These are phyloP conservation scores for Semicossyphus pulcher DNA, from an alignment of 2,113 vertebrate species.

Conservation along the genomic window DNA sequence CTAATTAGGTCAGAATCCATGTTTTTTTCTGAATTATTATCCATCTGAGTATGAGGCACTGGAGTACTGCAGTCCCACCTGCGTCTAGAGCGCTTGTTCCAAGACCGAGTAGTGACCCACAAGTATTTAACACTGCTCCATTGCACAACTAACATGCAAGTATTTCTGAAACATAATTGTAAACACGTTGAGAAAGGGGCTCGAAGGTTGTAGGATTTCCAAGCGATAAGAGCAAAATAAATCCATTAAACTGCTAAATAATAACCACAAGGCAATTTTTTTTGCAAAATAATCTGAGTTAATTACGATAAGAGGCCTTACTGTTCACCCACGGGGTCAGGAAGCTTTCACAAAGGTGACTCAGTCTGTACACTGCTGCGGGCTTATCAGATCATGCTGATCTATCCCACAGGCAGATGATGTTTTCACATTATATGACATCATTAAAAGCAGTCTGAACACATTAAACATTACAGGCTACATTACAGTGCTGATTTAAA, in stretches of 20 bases:
- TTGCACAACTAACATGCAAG: conserved; percentile 41
- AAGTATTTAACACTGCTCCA: conserved; percentile 57
- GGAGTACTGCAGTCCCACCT: conserved; percentile 34
- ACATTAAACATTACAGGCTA: not conserved
- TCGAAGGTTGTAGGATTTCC: conserved; percentile 18
- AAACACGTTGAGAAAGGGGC: conserved; percentile 45
- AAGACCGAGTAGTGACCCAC: conserved; percentile 38
- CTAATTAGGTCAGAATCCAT: conserved; percentile 52
- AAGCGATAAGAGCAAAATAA: conserved; percentile 51
- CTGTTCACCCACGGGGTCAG: conserved; percentile 2
- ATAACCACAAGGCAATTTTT: conserved; percentile 16
- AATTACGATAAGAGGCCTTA: conserved; percentile 33
- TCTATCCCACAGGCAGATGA: conserved; percentile 4
- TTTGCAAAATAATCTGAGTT: conserved; percentile 30
- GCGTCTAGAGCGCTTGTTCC: conserved; percentile 16
- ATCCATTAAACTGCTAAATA: conserved; percentile 16
- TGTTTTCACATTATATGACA: conserved; percentile 5
- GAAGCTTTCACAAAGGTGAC: not conserved
- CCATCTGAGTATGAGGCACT: conserved; percentile 27
- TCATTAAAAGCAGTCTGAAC: not conserved
- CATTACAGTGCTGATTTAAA: not conserved
- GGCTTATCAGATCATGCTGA: conserved; percentile 1
- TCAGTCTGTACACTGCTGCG: not conserved
- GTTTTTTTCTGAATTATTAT: conserved; percentile 38
- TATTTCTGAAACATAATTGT: conserved; percentile 52